Evolutionary conservation across 2,888 invertebrate genomes (phyloP).

Genomic region (Myathropa florea): DNA sequence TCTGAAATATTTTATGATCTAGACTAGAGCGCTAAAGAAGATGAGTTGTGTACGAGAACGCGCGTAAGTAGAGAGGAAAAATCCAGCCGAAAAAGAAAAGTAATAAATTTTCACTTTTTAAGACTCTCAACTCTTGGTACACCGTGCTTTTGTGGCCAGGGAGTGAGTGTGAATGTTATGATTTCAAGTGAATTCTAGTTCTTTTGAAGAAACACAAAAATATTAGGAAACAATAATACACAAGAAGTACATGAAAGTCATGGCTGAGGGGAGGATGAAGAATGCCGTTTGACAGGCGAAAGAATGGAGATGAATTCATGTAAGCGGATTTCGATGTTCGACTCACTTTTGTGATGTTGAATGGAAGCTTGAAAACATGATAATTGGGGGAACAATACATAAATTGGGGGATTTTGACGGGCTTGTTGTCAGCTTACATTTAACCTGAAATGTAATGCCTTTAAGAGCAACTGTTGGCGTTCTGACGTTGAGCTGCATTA

Average conservation of each 20-base stretch:
- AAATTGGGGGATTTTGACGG: neutral
- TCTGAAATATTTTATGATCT: slow-evolving; percentile 14
- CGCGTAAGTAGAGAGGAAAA: neutral
- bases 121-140: neutral
- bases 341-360: neutral
- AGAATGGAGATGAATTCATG: neutral
- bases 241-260: neutral
- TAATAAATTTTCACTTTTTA: slow-evolving; percentile 40
- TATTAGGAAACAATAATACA: neutral
- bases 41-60: neutral
- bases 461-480: neutral
- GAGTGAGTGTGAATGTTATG: too few relatives aligned
- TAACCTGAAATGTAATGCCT: neutral
- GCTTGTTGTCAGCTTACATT: neutral
- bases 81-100: neutral
- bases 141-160: too few relatives aligned
- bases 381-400: neutral
- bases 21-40: neutral
- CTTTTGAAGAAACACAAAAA: neutral
- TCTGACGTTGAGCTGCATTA: neutral
- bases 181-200: neutral
- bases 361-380: neutral
- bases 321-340: neutral
- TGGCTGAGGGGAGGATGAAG: too few relatives aligned
- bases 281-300: neutral